phyloP scores from a whole-genome alignment of 2,888 invertebrate species.

The Psylliodes chrysocephalus region DNA sequence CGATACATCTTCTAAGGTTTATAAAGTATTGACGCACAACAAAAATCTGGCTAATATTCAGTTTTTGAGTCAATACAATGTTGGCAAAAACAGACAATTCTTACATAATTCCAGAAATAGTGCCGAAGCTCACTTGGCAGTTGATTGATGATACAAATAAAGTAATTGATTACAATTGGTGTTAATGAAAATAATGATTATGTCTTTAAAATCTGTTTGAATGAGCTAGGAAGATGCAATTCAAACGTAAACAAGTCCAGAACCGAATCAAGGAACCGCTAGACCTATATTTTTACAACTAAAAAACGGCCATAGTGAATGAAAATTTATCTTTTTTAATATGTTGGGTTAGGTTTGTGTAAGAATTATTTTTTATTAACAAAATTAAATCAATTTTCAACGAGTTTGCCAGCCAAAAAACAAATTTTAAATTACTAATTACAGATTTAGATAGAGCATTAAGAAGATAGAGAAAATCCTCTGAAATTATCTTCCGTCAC shows the following conservation, averaged over 20 bases:
- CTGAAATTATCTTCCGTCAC: too few relatives aligned
- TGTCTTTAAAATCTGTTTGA: not conserved
- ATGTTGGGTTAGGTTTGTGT: too few relatives aligned
- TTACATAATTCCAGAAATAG: constrained; percentile 19
- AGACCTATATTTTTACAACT: too few relatives aligned
- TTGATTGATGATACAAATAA: constrained; percentile 15
- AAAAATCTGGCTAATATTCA: constrained; percentile 13
- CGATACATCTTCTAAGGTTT: constrained; percentile 5
- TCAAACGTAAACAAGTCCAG: constrained; percentile 1
- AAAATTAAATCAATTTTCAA: too few relatives aligned
- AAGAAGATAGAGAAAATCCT: too few relatives aligned
- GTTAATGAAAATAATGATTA: constrained; percentile 2
- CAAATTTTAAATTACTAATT: too few relatives aligned
- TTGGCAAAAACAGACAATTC: constrained; percentile 30
- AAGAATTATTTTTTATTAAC: too few relatives aligned
- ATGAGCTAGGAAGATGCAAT: constrained; percentile 1
- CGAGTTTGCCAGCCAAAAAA: too few relatives aligned
- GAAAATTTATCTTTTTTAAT: too few relatives aligned
- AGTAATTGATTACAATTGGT: constrained; percentile 18
- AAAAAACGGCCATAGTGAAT: too few relatives aligned
- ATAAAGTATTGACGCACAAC: constrained; percentile 9
- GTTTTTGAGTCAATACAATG: constrained; percentile 24
- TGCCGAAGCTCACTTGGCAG: not conserved
- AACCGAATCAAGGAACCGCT: not conserved
- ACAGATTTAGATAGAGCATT: too few relatives aligned